phyloP scores from a whole-genome alignment of 2,888 invertebrate genomes.

The Plagodis pulveraria region DNA sequence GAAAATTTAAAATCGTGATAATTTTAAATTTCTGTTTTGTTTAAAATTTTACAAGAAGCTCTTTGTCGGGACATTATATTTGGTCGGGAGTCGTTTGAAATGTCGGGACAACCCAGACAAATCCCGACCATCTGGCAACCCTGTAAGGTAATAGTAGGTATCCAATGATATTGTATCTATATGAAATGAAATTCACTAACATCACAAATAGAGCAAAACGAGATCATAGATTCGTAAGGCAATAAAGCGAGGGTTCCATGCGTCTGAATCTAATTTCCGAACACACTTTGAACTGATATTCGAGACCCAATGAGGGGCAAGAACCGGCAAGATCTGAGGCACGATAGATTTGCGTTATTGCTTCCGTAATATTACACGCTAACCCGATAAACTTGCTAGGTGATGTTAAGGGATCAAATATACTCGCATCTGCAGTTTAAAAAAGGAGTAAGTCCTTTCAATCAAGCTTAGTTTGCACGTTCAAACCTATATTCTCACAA shows the following conservation, averaged over 20 bases:
- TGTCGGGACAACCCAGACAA: too few relatives aligned
- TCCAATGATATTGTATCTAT: too few relatives aligned
- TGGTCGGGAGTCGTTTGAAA: too few relatives aligned
- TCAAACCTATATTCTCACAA: too few relatives aligned
- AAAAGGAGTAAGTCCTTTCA: background rate
- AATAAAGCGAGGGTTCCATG: conserved; percentile 34
- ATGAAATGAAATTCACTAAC: background rate
- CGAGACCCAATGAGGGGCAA: conserved; percentile 33
- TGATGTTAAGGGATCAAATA: conserved; percentile 12
- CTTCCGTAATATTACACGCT: conserved; percentile 36
- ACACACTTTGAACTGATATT: conserved; percentile 41
- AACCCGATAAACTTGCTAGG: conserved; percentile 22
- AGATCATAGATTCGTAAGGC: conserved; percentile 33
- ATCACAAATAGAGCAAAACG: conserved; percentile 22
- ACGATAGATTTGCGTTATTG: conserved; percentile 39
- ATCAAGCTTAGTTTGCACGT: background rate
- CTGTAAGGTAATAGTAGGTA: too few relatives aligned
- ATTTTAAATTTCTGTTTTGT: too few relatives aligned
- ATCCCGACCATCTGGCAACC: too few relatives aligned
- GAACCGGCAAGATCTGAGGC: conserved; percentile 24
- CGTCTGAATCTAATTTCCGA: conserved; percentile 43
- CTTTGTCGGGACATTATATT: too few relatives aligned
- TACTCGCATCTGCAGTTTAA: background rate
- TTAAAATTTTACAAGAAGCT: too few relatives aligned
- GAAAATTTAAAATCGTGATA: too few relatives aligned